Evolutionary conservation across 2,797 vertebrate genomes (phyloP).

Genomic region (Zenarchopterus dispar): DNA sequence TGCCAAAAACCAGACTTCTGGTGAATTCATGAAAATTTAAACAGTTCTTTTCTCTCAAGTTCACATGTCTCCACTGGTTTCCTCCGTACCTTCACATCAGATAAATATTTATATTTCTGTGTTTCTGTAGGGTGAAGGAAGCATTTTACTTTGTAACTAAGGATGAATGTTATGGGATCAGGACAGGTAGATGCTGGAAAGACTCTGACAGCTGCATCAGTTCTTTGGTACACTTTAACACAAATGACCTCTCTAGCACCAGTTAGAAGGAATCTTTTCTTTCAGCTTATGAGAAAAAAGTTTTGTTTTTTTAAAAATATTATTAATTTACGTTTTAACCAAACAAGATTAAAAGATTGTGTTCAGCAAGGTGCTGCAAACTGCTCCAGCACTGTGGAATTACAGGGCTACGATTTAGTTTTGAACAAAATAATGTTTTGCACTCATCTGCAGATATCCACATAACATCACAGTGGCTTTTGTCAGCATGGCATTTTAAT

Average conservation of each 20-base stretch:
- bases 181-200: conserved; percentile 27
- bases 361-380: too few species aligned
- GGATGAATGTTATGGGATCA: conserved; percentile 40
- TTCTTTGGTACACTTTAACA: conserved; percentile 33
- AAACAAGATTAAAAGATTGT: too few species aligned
- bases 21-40: conserved; percentile 82
- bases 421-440: too few species aligned
- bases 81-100: conserved; percentile 56
- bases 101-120: conserved; percentile 74
- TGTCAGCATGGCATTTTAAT: too few species aligned
- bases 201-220: conserved; percentile 31
- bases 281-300: neutral
- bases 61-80: conserved; percentile 41
- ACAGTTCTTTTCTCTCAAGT: conserved; percentile 62
- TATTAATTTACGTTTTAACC: too few species aligned
- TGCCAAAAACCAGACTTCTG: conserved; percentile 70
- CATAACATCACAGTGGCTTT: too few species aligned
- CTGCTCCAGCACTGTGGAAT: too few species aligned
- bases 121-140: conserved; percentile 63
- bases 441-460: too few species aligned
- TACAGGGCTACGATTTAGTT: too few species aligned
- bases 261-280: neutral
- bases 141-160: conserved; percentile 53
- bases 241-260: conserved; percentile 11
- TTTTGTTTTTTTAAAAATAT: neutral